Conservation (phyloP, 2,113 vertebrate genomes). For the Arvicanthis niloticus region DNA sequence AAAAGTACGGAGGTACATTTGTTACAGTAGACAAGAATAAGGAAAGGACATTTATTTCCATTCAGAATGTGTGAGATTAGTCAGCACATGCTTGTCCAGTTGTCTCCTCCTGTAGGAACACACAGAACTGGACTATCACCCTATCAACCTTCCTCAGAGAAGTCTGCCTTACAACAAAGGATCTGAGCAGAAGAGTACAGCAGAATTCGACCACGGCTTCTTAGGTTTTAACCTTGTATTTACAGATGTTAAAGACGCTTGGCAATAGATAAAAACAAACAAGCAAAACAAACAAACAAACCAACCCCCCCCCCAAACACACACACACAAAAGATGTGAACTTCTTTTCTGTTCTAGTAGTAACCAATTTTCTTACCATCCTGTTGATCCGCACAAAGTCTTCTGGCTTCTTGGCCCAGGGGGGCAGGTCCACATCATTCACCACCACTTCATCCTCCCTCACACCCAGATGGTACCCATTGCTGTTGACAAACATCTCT, state of each 20-base stretch:
- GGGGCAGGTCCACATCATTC: constrained; percentile 95
- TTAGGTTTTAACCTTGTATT: constrained; percentile 34
- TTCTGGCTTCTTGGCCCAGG: constrained; percentile 98
- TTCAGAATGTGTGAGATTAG: constrained; percentile 2
- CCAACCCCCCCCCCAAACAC: too few relatives aligned
- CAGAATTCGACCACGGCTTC: not conserved
- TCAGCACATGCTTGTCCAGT: constrained; percentile 33
- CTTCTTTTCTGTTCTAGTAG: not conserved
- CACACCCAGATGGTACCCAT: constrained; percentile 94
- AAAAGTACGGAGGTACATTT: not conserved
- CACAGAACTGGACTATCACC: constrained; percentile 59
- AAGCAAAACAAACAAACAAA: not conserved
- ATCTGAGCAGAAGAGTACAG: constrained; percentile 25
- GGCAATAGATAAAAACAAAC: constrained; percentile 38
- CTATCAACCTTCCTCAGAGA: constrained; percentile 33
- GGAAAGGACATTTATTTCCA: constrained; percentile 10
- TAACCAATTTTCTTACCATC: constrained; percentile 91
- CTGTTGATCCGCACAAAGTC: constrained; percentile 98
- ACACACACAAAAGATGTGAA: not conserved
- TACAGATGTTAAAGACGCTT: constrained; percentile 57
- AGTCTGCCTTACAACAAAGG: constrained; percentile 46
- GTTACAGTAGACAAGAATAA: constrained; percentile 40
- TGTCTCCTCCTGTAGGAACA: constrained; percentile 51
- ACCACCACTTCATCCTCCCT: constrained; percentile 93
- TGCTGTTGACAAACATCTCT: constrained; percentile 99